Percentiles rank a stretch among this genome's conserved stretches.
Evolutionary conservation across 2,888 invertebrate species (phyloP).

Genomic region (Eubasilissa splendida): DNA sequence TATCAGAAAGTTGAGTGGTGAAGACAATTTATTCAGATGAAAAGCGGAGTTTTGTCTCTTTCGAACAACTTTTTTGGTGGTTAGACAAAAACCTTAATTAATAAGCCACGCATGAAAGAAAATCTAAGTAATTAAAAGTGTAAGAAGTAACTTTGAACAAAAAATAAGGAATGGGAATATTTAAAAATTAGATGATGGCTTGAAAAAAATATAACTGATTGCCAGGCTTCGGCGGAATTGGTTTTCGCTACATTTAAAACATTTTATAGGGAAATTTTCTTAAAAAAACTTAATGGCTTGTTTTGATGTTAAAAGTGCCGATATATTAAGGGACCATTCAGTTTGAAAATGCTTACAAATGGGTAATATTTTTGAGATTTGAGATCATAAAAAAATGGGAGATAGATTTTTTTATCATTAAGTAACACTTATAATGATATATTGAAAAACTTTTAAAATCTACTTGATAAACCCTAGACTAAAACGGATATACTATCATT

Average conservation of each 20-base stretch:
- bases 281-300: neutral
- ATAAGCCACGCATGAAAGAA: constrained; percentile 57
- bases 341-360: too few species aligned
- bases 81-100: constrained; percentile 52
- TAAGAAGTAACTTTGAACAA: constrained; percentile 53
- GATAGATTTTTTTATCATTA: too few species aligned
- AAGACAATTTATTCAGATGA: too few species aligned
- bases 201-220: constrained; percentile 29
- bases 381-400: too few species aligned
- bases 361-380: too few species aligned
- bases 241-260: neutral
- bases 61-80: constrained; percentile 43
- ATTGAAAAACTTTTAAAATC: too few species aligned
- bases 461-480: too few species aligned
- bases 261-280: neutral
- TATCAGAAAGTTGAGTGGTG: too few species aligned
- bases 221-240: neutral
- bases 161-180: constrained; percentile 50
- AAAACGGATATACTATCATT: too few species aligned
- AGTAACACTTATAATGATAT: too few species aligned
- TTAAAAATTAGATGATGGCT: constrained; percentile 41
- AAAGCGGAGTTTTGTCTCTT: neutral
- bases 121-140: constrained; percentile 57
- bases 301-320: too few species aligned
- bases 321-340: too few species aligned